Base-by-base conservation (phyloP, 1,140 invertebrate genomes). In the Papilio aristodemus region DNA sequence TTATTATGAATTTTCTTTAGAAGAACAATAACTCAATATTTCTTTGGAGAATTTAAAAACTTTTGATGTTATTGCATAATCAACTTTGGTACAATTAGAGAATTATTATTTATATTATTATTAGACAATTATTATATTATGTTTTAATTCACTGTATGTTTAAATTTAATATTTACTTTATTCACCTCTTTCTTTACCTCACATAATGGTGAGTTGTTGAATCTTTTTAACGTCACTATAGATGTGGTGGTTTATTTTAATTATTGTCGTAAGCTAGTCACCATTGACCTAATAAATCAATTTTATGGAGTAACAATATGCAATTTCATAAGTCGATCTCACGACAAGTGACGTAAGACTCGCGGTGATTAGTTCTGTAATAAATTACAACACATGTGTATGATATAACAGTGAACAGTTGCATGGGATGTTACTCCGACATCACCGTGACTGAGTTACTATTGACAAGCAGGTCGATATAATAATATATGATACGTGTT, bases 351-450 rank as follows among this genome's bases (percentile, higher is more conserved):
- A 27, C 27, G 27, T 14, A 2, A 6, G 2, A 6, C 36, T 62
- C 11, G 57, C 8, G 57, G 59, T 62, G 59, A 62, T 62, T 38
- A 62, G 14, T 22, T 37, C 32, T 14, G 36, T 62, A 62, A 62
- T 62, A 62, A 62, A 62, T 62, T 62, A 38, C 59, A 36, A 62
- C 59, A 62, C 32, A 22, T 37, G 54, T 27, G 6, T 58, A 17
- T 62, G 59, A 62, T 62, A 38, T 62, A 62, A 62, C 59, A 19
- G 4, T 8, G 38, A 41, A 17, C 43, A 7, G 4, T 50, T 38
- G 59, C n/a, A 39, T 9, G 7, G 14, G 59, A 38, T 60, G 14
- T 39, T 39, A 38, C 36, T 17, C n/a, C 32, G 14, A 62, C 14
- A 38, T 22, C 6, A 62, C 36, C 38, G 17, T n/a, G 13, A 19